Evolutionary conservation across 2,888 invertebrate species (phyloP).

Genomic region (Epinotia ramella): DNA sequence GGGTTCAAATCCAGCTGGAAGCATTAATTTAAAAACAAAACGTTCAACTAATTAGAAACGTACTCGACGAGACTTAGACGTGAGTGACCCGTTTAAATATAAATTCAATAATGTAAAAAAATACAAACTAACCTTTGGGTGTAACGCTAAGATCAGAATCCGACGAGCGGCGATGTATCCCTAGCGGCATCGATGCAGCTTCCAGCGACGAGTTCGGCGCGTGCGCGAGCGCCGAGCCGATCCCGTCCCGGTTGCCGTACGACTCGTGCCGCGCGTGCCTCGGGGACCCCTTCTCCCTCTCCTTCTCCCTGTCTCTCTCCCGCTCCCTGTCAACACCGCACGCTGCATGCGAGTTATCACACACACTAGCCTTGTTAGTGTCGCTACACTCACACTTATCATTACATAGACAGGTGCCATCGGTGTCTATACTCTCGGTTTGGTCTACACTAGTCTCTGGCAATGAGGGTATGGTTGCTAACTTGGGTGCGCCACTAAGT

Average conservation of each 20-base stretch:
- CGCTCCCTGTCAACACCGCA: constrained; percentile 79
- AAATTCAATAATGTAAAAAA: no score
- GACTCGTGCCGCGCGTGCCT: constrained; percentile 84
- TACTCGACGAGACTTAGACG: no score
- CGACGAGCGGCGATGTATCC: constrained; percentile 92
- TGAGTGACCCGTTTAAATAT: no score
- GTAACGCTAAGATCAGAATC: constrained; percentile 97
- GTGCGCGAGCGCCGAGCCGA: constrained; percentile 57
- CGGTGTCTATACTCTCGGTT: constrained; percentile 69
- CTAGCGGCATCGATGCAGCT: constrained; percentile 80
- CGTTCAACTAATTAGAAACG: no score
- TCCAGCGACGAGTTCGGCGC: constrained; percentile 71
- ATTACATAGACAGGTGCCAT: constrained; percentile 51
- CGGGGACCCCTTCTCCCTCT: constrained; percentile 74
- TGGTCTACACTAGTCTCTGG: constrained; percentile 72
- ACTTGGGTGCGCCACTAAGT: constrained; percentile 63
- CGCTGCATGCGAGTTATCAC: constrained; percentile 85
- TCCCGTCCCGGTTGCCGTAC: constrained; percentile 77
- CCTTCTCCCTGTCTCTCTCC: constrained; percentile 60
- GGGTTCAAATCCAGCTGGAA: no score
- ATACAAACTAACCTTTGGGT: constrained; percentile 90
- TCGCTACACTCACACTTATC: constrained; percentile 53
- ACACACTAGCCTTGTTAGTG: constrained; percentile 81
- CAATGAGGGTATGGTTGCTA: constrained; percentile 79
- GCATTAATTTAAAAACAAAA: no score